These are phyloP conservation scores for Orthonyx spaldingii DNA, from an alignment of 2,113 vertebrate species.

Conservation along the genomic window DNA sequence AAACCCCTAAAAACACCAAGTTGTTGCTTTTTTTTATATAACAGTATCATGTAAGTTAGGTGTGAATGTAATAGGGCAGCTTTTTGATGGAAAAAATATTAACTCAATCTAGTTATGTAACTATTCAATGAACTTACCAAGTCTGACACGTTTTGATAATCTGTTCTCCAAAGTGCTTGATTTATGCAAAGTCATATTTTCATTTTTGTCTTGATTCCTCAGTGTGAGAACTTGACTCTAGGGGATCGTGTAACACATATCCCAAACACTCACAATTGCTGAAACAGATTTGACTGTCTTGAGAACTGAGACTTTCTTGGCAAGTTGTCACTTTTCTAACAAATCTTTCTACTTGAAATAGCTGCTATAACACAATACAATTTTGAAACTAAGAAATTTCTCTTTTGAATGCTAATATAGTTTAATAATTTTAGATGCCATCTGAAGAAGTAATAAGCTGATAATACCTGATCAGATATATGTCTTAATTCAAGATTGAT, in stretches of 20 bases:
- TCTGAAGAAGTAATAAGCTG: not conserved
- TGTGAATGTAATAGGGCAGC: not conserved
- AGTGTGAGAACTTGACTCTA: not conserved
- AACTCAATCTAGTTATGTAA: not conserved
- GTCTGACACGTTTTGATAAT: not conserved
- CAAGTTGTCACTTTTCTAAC: constrained; percentile 38
- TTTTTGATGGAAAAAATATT: not conserved
- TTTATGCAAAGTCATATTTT: constrained; percentile 27
- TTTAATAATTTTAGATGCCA: not conserved
- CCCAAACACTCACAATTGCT: not conserved
- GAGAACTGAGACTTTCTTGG: constrained; percentile 23
- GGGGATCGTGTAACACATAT: not conserved
- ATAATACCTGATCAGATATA: not conserved
- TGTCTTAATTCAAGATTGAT: not conserved
- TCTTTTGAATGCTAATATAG: constrained; percentile 1
- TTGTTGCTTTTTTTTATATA: not conserved
- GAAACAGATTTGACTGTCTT: constrained; percentile 13
- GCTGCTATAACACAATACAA: not conserved
- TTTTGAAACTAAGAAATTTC: constrained; percentile 12
- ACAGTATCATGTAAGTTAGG: not conserved
- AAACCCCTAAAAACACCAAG: not conserved
- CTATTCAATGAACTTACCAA: not conserved
- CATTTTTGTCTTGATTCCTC: not conserved
- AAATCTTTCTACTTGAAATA: constrained; percentile 3
- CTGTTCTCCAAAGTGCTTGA: not conserved